Evolutionary conservation across 2,113 vertebrate species (phyloP).

Genomic region (Neolamprologus fasciatus): DNA sequence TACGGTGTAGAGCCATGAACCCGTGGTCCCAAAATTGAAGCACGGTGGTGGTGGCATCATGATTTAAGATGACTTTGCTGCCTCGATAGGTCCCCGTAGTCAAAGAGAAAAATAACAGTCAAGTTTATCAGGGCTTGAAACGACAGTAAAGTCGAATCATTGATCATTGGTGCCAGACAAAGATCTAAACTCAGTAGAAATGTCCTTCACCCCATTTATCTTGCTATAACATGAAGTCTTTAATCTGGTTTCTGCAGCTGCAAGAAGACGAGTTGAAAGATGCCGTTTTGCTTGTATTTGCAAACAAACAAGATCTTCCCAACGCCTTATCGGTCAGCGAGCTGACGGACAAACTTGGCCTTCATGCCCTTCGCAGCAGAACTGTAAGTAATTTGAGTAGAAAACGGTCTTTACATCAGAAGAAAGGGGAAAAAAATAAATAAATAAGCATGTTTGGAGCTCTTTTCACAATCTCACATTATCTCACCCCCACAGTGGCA

Average conservation of each 20-base stretch:
- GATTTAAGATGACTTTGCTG: neutral
- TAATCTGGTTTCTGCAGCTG: slow-evolving; percentile 58
- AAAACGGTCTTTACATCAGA: neutral
- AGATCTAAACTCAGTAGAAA: neutral
- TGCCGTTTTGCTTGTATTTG: slow-evolving; percentile 84
- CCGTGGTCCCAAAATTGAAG: neutral
- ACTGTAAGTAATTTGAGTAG: slow-evolving; percentile 67
- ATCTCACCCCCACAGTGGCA: slow-evolving; percentile 75
- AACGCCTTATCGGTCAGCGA: slow-evolving; percentile 85
- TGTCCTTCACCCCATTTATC: neutral
- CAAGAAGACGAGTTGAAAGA: slow-evolving; percentile 85
- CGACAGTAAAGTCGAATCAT: neutral
- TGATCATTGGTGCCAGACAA: neutral
- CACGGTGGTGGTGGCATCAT: neutral
- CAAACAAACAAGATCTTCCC: slow-evolving; percentile 94
- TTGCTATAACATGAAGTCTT: neutral
- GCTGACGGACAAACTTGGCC: slow-evolving; percentile 82
- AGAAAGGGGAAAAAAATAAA: fast-evolving
- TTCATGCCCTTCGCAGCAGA: slow-evolving; percentile 75
- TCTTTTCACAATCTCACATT: neutral
- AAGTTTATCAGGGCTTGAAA: neutral
- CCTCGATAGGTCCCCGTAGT: fast-evolving
- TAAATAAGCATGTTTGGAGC: fast-evolving
- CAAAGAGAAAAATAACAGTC: neutral
- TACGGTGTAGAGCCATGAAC: neutral